phyloP scores from a whole-genome alignment of 2,113 vertebrate genomes.

The Brachypodius melanocephalos region DNA sequence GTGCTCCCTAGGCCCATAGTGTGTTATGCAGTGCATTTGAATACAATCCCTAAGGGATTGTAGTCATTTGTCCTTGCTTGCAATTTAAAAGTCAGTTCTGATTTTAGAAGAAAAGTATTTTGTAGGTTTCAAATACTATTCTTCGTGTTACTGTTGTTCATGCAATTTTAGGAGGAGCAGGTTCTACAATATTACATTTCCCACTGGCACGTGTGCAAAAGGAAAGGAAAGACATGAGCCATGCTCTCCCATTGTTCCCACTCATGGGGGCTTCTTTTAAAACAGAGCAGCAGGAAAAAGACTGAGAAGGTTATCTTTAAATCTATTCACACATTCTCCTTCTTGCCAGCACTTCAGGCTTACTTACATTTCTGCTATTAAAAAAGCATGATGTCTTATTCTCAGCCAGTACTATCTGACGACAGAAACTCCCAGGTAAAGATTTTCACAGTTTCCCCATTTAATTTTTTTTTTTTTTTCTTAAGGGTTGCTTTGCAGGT shows the following conservation, averaged over 20 bases:
- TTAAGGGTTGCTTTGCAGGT: not conserved
- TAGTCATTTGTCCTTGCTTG: not conserved
- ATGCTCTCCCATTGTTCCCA: not conserved
- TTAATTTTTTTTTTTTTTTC: not conserved
- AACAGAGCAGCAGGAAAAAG: not conserved
- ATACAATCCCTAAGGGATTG: not conserved
- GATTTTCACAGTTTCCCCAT: not conserved
- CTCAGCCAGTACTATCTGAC: not conserved
- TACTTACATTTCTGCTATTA: not conserved
- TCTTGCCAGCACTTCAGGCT: not conserved
- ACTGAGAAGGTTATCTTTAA: not conserved
- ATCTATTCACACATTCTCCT: not conserved
- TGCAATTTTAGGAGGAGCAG: not conserved
- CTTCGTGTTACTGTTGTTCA: not conserved
- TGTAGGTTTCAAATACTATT: not conserved
- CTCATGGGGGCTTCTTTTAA: not conserved
- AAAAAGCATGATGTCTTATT: not conserved
- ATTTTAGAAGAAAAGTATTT: not conserved
- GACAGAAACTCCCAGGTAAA: not conserved
- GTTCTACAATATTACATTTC: not conserved
- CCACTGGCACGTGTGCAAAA: fast-evolving
- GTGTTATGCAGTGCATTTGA: not conserved
- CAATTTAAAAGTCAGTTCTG: not conserved
- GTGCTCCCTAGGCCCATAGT: fast-evolving
- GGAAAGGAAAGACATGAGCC: not conserved